Base-by-base conservation (phyloP, 2,888 invertebrate species). In the Ptilodon capucinus region DNA sequence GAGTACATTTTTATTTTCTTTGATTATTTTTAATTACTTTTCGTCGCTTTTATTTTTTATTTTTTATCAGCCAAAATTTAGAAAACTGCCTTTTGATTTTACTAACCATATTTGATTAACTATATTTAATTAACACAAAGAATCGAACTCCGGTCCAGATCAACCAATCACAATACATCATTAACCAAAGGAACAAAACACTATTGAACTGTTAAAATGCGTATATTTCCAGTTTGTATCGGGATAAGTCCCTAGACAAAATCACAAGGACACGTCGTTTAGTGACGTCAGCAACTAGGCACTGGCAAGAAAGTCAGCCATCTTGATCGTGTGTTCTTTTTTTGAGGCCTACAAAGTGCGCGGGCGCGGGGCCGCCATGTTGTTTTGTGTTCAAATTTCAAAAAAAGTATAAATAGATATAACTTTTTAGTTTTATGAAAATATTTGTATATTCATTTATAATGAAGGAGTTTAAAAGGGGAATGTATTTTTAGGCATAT, bases 301-400 rank as follows among this genome's bases (percentile, higher is more conserved):
- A 89, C 89, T 90, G 88, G 64, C 84, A 85, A 81, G 87, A 86
- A 87, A 87, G 86, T 83, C 90, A 68, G 91, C 91, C 91, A 91
- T 91, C 79, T 91, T 90, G 87, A 65, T 76, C 76, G 65, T 81
- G 76, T 86, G 76, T 75, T 85, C 84, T 85, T 90, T 90, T 84
- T 86, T 89, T 81, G 76, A 89, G 89, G 82, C 89, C 87, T 86
- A 87, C 79, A 63, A 81, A 84, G 77, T 85, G 84, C 85, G 85
- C 84, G 71, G 66, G 84, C 85, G 82, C 84, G 61, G 47, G 59
- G 61, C 71, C 73, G 76, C 79, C 82, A 80, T 83, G 63, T 76
- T 81, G 76, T 54, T 61, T 70, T 64, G 67, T 68, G 65, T 76
- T 79, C 66, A 58, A 75, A 73, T 64, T 77, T 74, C 34, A 13